phyloP scores from a whole-genome alignment of 2,113 vertebrate species.

The Cottus gobio region DNA sequence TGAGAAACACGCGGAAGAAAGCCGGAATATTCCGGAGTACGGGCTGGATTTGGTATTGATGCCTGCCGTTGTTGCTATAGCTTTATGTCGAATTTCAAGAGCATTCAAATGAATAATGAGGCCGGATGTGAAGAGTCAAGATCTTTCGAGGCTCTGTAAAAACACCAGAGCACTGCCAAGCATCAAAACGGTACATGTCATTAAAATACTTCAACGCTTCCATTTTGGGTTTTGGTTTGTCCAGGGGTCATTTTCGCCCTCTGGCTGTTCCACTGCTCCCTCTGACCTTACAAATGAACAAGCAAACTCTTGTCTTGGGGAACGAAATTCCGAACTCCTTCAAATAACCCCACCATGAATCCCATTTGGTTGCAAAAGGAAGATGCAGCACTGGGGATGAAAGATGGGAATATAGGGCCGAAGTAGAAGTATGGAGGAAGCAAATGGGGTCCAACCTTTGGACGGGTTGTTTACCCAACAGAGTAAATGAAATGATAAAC shows the following conservation, averaged over 20 bases:
- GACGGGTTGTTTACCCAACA: slow-evolving; percentile 68
- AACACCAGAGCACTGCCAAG: slow-evolving; percentile 32
- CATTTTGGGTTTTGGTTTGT: slow-evolving; percentile 65
- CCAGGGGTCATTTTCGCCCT: slow-evolving; percentile 48
- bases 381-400: not conserved
- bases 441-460: slow-evolving; percentile 47
- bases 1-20: slow-evolving; percentile 6
- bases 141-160: slow-evolving; percentile 23
- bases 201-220: slow-evolving; percentile 55
- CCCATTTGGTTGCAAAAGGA: slow-evolving; percentile 5
- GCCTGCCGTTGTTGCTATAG: not conserved
- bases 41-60: not conserved
- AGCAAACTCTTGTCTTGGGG: slow-evolving; percentile 34
- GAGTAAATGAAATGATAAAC: slow-evolving; percentile 73
- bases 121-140: slow-evolving; percentile 28
- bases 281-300: slow-evolving; percentile 49
- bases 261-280: slow-evolving; percentile 42
- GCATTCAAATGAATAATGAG: slow-evolving; percentile 27
- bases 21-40: slow-evolving; percentile 2
- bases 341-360: slow-evolving; percentile 49
- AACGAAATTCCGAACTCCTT: slow-evolving; percentile 16
- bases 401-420: not conserved
- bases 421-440: slow-evolving; percentile 19
- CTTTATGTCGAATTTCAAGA: slow-evolving; percentile 22
- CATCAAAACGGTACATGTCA: slow-evolving; percentile 41